Conservation (phyloP, 2,113 vertebrate genomes). For the Microcebus lehilahytsara region DNA sequence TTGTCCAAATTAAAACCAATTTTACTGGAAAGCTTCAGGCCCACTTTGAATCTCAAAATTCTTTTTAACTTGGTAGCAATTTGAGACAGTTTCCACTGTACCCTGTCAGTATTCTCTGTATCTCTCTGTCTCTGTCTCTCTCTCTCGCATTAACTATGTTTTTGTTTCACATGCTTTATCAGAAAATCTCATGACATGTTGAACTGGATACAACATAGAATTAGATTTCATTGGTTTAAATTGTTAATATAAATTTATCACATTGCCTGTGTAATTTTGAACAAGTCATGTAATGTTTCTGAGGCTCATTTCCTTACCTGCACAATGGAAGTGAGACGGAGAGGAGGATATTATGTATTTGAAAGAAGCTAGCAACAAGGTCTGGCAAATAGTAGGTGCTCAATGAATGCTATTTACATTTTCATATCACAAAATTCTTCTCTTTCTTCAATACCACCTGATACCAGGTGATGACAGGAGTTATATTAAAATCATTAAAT, state of each 20-base stretch:
- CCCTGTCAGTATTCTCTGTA: not conserved
- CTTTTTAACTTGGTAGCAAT: not conserved
- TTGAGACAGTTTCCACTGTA: not conserved
- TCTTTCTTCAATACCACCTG: not conserved
- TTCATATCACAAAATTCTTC: not conserved
- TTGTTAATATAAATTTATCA: not conserved
- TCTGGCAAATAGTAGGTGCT: not conserved
- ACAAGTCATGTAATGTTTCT: not conserved
- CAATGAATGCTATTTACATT: conserved; percentile 24
- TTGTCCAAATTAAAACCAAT: not conserved
- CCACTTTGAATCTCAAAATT: not conserved
- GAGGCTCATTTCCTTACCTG: not conserved
- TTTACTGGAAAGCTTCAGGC: not conserved
- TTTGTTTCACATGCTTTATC: not conserved
- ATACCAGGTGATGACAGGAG: not conserved
- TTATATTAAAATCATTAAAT: not conserved
- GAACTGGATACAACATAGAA: not conserved
- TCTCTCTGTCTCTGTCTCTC: no score
- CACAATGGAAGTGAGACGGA: not conserved
- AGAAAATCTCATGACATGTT: not conserved
- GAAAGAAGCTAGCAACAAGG: not conserved
- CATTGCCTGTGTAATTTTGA: not conserved
- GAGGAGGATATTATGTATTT: not conserved
- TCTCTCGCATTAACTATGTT: not conserved
- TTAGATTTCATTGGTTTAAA: not conserved